These are phyloP conservation scores for Hydra vulgaris DNA, from an alignment of 30 jellyfish, hydroid and myxozoan species.

Conservation along the genomic window DNA sequence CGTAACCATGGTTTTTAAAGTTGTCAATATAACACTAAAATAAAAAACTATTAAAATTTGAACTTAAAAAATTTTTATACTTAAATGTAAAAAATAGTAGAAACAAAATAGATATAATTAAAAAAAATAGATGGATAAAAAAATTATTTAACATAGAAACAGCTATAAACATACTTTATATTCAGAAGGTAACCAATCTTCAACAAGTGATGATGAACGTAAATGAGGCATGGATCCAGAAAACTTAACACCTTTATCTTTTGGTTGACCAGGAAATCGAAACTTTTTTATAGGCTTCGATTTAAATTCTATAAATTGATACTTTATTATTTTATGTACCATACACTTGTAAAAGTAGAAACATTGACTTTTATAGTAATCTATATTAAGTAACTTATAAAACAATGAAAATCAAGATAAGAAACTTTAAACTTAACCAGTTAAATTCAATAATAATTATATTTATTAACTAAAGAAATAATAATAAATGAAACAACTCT, in stretches of 20 bases:
- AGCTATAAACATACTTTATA: slow-evolving; percentile 34
- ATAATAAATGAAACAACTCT: too few species aligned
- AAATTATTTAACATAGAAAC: neutral
- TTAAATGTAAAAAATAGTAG: neutral
- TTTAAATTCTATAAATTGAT: neutral
- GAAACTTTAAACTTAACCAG: neutral
- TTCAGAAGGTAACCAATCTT: slow-evolving; percentile 70
- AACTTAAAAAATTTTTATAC: neutral
- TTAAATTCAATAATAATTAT: too few species aligned
- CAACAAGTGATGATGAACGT: slow-evolving; percentile 63
- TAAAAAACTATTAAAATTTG: neutral
- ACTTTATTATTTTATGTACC: too few species aligned
- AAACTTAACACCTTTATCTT: slow-evolving; percentile 39
- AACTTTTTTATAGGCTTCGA: neutral
- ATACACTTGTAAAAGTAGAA: too few species aligned
- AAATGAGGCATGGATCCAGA: slow-evolving; percentile 55
- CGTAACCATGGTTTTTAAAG: slow-evolving; percentile 80
- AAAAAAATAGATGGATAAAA: neutral
- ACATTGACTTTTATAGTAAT: too few species aligned
- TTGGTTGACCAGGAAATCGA: slow-evolving; percentile 72
- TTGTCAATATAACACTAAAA: slow-evolving; percentile 52
- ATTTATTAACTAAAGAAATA: too few species aligned
- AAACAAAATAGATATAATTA: too few species aligned
- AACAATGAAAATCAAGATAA: neutral
- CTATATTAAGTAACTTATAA: too few species aligned